phyloP scores from a whole-genome alignment of 2,797 vertebrate species.

The Sitta carolinensis region DNA sequence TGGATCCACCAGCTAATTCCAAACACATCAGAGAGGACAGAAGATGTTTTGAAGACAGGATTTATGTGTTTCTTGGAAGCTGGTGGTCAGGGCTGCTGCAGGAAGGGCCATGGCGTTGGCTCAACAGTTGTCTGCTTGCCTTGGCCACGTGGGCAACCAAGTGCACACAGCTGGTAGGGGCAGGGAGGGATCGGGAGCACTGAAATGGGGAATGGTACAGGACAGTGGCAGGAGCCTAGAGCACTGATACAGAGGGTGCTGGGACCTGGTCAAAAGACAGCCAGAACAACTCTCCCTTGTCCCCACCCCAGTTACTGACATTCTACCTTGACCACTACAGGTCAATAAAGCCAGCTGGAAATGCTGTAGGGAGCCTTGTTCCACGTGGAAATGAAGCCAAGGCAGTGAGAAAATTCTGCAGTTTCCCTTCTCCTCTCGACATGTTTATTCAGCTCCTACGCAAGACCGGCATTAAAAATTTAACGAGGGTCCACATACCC shows the following conservation, averaged over 20 bases:
- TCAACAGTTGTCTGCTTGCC: background rate
- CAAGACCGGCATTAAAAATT: background rate
- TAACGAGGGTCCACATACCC: background rate
- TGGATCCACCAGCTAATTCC: background rate
- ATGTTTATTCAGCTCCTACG: background rate
- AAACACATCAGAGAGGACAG: background rate
- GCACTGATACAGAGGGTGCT: background rate
- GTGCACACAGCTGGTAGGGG: background rate
- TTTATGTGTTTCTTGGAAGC: background rate
- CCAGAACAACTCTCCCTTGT: background rate
- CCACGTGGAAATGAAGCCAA: background rate
- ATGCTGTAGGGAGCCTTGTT: background rate
- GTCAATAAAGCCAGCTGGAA: background rate
- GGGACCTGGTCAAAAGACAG: background rate
- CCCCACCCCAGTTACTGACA: no score
- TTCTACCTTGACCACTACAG: background rate
- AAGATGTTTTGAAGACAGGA: background rate
- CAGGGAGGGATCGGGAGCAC: background rate
- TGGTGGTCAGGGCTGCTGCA: background rate
- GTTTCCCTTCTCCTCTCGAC: background rate
- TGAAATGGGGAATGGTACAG: fast-evolving
- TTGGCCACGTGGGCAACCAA: background rate
- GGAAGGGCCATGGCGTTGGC: background rate
- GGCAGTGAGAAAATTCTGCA: background rate
- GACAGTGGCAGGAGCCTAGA: background rate